phyloP scores from a whole-genome alignment of 2,888 invertebrate genomes.

The Zaprionus obscuricornis region DNA sequence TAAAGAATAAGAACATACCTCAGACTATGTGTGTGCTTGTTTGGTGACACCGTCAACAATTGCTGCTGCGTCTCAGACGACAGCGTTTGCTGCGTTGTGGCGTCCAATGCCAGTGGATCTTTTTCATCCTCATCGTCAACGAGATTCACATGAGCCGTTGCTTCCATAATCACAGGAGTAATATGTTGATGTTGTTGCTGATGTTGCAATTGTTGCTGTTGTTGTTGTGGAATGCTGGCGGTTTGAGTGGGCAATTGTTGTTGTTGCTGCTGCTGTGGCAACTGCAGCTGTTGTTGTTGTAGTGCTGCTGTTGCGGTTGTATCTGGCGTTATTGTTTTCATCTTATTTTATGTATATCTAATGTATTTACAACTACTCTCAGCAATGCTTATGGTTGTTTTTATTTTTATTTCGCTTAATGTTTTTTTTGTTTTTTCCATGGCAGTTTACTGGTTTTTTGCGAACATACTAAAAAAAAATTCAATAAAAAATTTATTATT shows the following conservation, averaged over 20 bases:
- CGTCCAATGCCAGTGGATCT: slow-evolving; percentile 82
- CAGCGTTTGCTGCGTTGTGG: slow-evolving; percentile 21
- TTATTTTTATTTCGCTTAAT: slow-evolving; percentile 26
- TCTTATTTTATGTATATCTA: slow-evolving; percentile 46
- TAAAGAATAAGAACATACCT: slow-evolving; percentile 49
- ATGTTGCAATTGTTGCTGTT: neutral
- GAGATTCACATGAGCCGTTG: slow-evolving; percentile 77
- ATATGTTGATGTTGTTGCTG: slow-evolving; percentile 37
- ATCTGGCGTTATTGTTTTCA: slow-evolving; percentile 74
- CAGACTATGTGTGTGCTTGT: slow-evolving; percentile 89
- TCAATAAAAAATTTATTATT: neutral
- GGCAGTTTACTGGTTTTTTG: slow-evolving; percentile 52
- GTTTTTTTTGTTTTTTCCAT: slow-evolving; percentile 53
- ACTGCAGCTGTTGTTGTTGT: slow-evolving; percentile 22
- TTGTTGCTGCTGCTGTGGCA: slow-evolving; percentile 27
- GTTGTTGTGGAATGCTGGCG: slow-evolving; percentile 62
- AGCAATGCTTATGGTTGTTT: slow-evolving; percentile 18
- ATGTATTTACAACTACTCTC: slow-evolving; percentile 54
- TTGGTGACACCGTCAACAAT: slow-evolving; percentile 42
- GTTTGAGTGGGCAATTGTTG: slow-evolving; percentile 48
- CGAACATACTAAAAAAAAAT: slow-evolving; percentile 62
- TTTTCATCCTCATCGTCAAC: slow-evolving; percentile 81
- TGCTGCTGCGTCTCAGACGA: slow-evolving; percentile 24
- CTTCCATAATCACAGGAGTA: slow-evolving; percentile 74
- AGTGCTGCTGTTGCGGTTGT: slow-evolving; percentile 55